Conservation (phyloP, 92 coral and sea anemone species). For the Scolanthus callimorphus region DNA sequence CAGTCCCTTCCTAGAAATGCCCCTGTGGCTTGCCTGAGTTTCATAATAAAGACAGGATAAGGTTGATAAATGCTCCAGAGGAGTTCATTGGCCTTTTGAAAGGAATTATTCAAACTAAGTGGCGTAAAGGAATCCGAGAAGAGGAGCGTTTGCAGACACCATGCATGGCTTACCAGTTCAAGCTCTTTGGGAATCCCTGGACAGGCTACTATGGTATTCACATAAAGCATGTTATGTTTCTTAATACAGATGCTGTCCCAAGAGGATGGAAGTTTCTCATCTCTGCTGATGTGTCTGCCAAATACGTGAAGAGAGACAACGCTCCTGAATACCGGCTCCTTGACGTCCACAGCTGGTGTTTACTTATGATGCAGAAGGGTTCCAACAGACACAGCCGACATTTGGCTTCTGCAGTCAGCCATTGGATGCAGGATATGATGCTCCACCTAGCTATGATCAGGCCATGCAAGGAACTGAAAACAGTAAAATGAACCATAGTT, state of each 20-base stretch:
- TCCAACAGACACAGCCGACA: no score
- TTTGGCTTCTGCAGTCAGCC: background rate
- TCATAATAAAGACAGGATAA: slow-evolving; percentile 44
- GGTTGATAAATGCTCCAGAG: slow-evolving; percentile 45
- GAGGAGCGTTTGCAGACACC: slow-evolving; percentile 28
- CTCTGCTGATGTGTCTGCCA: slow-evolving; percentile 70
- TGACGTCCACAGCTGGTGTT: slow-evolving; percentile 69
- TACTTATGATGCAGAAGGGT: slow-evolving; percentile 25
- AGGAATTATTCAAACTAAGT: slow-evolving; percentile 24
- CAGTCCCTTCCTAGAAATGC: slow-evolving; percentile 46
- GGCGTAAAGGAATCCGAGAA: slow-evolving; percentile 42
- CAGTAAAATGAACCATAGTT: background rate
- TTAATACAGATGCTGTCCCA: slow-evolving; percentile 16
- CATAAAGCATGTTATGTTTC: slow-evolving; percentile 25
- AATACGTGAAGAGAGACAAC: slow-evolving; percentile 41
- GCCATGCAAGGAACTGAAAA: background rate
- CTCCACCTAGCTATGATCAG: background rate
- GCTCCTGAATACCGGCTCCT: slow-evolving; percentile 45
- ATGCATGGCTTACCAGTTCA: slow-evolving; percentile 31
- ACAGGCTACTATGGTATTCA: slow-evolving; percentile 33
- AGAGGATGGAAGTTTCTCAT: slow-evolving; percentile 44
- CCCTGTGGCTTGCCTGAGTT: slow-evolving; percentile 55
- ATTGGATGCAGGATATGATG: background rate
- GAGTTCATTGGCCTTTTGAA: slow-evolving; percentile 32
- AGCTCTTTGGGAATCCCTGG: slow-evolving; percentile 48